A percentile compares a stretch with the other conserved stretches of the same genome.
These are phyloP conservation scores for Chionoecetes opilio DNA, from an alignment of 1,140 invertebrate species.

Conservation along the genomic window DNA sequence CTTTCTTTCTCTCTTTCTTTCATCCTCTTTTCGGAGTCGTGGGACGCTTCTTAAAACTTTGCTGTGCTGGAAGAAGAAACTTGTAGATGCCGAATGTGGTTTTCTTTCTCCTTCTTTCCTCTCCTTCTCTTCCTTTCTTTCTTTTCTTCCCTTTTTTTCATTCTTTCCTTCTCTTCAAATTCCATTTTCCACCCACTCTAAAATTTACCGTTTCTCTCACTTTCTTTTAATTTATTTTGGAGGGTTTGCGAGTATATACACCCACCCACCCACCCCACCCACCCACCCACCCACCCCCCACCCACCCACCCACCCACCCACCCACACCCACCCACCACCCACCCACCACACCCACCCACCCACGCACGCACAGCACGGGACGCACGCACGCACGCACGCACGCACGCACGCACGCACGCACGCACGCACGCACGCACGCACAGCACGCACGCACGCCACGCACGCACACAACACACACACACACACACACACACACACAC, in stretches of 20 bases:
- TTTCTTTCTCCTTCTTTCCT: neutral
- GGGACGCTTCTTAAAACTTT: conserved; percentile 49
- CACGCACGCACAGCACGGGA: too few species aligned
- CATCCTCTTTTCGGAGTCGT: neutral
- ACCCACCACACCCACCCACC: too few species aligned
- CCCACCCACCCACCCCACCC: too few species aligned
- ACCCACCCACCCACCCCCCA: too few species aligned
- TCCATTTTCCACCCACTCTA: too few species aligned
- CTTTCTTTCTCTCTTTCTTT: neutral
- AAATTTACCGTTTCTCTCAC: neutral
- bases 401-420: neutral
- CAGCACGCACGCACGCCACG: too few species aligned
- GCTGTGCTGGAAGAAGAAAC: neutral
- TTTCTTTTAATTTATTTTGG: neutral
- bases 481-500: too few species aligned
- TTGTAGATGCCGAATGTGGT: neutral
- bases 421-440: neutral
- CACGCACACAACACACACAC: neutral
- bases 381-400: neutral
- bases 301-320: too few species aligned
- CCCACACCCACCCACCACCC: too few species aligned
- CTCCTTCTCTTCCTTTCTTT: neutral
- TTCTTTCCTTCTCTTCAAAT: too few species aligned
- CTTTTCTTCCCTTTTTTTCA: neutral
- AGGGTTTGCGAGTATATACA: too few species aligned